phyloP scores from a whole-genome alignment of 2,888 invertebrate species.

The Mimumesa dahlbomi region DNA sequence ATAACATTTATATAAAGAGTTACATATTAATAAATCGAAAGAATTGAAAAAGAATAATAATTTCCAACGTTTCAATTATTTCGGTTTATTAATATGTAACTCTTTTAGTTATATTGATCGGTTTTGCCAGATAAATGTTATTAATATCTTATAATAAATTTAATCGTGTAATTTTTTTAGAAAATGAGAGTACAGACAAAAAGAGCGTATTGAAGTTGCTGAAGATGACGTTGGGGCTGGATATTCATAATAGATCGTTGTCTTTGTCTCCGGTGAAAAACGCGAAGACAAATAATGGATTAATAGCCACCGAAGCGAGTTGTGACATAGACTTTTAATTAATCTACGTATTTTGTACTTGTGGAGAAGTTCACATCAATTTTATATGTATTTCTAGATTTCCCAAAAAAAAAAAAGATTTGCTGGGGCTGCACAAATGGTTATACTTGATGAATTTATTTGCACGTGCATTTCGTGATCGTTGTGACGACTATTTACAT shows the following conservation, averaged over 20 bases:
- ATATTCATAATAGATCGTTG: conserved; percentile 72
- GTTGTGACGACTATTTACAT: not conserved
- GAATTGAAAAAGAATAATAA: not conserved
- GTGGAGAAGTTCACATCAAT: conserved; percentile 25
- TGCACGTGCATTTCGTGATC: not conserved
- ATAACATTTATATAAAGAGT: too few species aligned
- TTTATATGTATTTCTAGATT: conserved; percentile 36
- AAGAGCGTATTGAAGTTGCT: conserved; percentile 90
- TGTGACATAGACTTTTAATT: conserved; percentile 52
- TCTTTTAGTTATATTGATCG: too few species aligned
- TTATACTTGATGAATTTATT: not conserved
- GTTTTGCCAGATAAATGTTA: too few species aligned
- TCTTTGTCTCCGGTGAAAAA: conserved; percentile 63
- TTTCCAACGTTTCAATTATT: too few species aligned
- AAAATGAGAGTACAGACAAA: conserved; percentile 87
- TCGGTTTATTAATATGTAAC: too few species aligned
- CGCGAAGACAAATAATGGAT: conserved; percentile 56
- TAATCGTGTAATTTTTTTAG: too few species aligned
- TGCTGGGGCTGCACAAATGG: conserved; percentile 20
- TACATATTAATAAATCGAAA: too few species aligned
- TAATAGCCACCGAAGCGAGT: conserved; percentile 32
- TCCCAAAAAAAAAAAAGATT: conserved; percentile 30
- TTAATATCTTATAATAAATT: too few species aligned
- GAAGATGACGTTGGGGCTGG: conserved; percentile 89
- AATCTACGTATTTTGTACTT: conserved; percentile 44